Evolutionary conservation across 2,797 vertebrate species (phyloP), one percentile per base, ranked within the genome.

Genomic region (Enteromius unitaeniatus): DNA sequence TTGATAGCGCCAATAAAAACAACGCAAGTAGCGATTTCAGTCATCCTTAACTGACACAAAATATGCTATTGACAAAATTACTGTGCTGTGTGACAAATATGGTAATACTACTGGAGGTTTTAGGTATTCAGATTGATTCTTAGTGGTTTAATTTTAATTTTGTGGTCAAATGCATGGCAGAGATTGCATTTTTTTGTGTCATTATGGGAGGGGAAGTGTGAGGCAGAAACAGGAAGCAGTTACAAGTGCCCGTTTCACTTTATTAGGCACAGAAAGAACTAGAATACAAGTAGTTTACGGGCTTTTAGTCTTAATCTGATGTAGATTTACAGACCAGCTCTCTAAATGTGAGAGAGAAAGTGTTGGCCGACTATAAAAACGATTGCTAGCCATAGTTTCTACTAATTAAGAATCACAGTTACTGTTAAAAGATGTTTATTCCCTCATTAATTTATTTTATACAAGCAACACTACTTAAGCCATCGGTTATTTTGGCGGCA

Each of bases 191-290:
- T 62, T n/a, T 42, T 31, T n/a, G 14, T 28, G 23, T 67, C 3
- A 0, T 68, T 83, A 17, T 34, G 37, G 23, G 69, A 68, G 40
- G 78, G 82, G 84, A 89, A 89, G 73, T 81, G 67, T 82, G 45
- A 78, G n/a, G 64, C 37, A 55, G 58, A 80, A 89, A 84, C 67
- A 80, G 79, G 86, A 89, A 84, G 79, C 74, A 34, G 68, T 81
- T 70, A 31, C n/a, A 60, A 37, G 47, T 21, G 1, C 13, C 2
- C 31, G 23, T 75, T 81, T 84, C 70, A 75, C n/a, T 60, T 73
- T 51, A 28, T 75, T n/a, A 51, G 28, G 4, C n/a, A 82, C 21
- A 62, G 6, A 72, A 31, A 64, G 53, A 79, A 51, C 68, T 73
- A 74, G 23, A 77, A 77, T 7, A 21, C 13, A 62, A 55, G 73